These are phyloP conservation scores for Pygocentrus nattereri DNA, from an alignment of 2,797 vertebrate genomes.

Conservation along the genomic window DNA sequence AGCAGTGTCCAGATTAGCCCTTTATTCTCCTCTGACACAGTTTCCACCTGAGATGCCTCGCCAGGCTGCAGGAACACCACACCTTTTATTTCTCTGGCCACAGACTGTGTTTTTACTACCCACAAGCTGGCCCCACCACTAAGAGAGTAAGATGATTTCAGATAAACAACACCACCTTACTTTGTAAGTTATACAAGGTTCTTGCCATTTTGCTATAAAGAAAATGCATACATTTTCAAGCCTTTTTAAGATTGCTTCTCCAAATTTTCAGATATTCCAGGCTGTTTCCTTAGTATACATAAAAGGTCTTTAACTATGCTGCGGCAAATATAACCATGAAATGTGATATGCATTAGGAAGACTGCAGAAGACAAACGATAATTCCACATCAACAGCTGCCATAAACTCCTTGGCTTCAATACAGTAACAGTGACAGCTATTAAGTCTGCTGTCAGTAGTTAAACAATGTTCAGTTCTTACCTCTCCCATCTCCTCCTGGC, in stretches of 20 bases:
- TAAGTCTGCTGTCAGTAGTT: too few relatives aligned
- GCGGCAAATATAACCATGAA: not conserved
- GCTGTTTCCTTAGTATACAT: not conserved
- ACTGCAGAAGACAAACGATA: not conserved
- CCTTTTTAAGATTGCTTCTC: not conserved
- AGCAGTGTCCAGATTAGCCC: constrained; percentile 91
- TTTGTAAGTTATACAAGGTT: not conserved
- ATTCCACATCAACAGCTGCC: not conserved
- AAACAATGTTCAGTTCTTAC: constrained; percentile 69
- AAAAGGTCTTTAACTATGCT: not conserved
- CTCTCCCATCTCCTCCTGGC: constrained; percentile 92
- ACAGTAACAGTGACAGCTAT: not conserved
- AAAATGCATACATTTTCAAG: too few relatives aligned
- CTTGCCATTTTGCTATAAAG: too few relatives aligned
- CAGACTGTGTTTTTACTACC: not conserved
- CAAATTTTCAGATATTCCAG: not conserved
- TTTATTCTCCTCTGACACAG: constrained; percentile 93
- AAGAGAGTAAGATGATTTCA: not conserved
- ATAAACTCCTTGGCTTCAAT: not conserved
- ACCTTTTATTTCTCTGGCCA: not conserved
- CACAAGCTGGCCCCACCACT: not conserved
- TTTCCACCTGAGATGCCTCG: constrained; percentile 90
- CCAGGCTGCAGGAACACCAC: constrained; percentile 77
- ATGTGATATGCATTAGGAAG: not conserved
- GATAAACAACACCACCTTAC: not conserved